phyloP scores from a whole-genome alignment of 2,113 vertebrate species.

The Morone chrysops region DNA sequence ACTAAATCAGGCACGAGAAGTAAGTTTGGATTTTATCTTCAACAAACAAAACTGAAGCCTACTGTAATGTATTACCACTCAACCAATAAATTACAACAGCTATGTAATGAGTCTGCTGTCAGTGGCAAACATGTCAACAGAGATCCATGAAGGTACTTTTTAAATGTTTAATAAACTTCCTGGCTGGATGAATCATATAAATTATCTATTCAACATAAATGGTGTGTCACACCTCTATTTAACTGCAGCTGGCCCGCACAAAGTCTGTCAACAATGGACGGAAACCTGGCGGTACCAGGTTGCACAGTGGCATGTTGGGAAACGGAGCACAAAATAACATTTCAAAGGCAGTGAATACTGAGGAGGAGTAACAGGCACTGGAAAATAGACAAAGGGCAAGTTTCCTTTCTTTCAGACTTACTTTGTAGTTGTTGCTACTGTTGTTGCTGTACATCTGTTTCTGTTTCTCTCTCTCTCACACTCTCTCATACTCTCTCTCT shows the following conservation, averaged over 20 bases:
- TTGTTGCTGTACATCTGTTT: too few species aligned
- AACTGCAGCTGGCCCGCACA: constrained; percentile 26
- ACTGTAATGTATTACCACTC: neutral
- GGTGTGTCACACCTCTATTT: constrained; percentile 23
- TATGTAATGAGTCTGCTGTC: neutral
- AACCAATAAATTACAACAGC: neutral
- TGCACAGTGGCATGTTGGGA: constrained; percentile 65
- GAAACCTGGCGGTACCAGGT: constrained; percentile 72
- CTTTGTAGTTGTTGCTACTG: too few species aligned
- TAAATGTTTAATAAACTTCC: constrained; percentile 1
- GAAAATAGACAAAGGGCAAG: constrained; percentile 68
- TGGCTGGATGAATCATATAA: constrained; percentile 13
- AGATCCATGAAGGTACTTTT: constrained; percentile 1
- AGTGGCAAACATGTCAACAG: neutral
- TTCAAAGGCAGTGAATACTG: constrained; percentile 62
- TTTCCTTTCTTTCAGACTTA: constrained; percentile 80
- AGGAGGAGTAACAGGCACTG: constrained; percentile 25
- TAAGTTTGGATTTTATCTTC: neutral
- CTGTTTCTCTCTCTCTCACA: too few species aligned
- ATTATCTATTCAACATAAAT: constrained; percentile 39
- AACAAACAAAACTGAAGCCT: neutral
- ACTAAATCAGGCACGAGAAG: neutral
- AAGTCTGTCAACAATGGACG: constrained; percentile 79
- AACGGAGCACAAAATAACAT: constrained; percentile 70
- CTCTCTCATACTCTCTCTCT: too few species aligned